Conservation (phyloP, 2,113 vertebrate genomes). For the Dicentrarchus labrax region DNA sequence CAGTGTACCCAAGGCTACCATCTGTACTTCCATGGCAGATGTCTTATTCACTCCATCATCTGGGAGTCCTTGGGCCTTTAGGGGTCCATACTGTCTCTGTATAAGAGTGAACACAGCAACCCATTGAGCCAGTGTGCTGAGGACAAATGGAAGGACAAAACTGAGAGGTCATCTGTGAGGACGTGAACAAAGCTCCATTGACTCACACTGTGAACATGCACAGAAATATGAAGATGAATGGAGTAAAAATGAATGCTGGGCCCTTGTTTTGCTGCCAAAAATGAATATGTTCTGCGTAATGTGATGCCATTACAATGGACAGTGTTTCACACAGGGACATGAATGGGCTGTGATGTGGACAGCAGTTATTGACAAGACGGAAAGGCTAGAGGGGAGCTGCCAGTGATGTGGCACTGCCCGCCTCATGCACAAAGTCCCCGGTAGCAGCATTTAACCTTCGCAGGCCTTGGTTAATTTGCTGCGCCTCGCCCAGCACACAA, state of each 20-base stretch:
- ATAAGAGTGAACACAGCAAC: slow-evolving; percentile 65
- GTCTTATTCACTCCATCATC: slow-evolving; percentile 74
- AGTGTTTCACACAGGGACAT: slow-evolving; percentile 29
- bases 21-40: slow-evolving; percentile 72
- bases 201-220: slow-evolving; percentile 13
- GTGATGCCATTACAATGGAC: slow-evolving; percentile 29
- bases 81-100: slow-evolving; percentile 51
- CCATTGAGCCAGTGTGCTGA: slow-evolving; percentile 63
- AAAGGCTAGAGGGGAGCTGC: slow-evolving; percentile 29
- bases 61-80: slow-evolving; percentile 62
- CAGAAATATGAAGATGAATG: slow-evolving; percentile 37
- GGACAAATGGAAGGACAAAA: slow-evolving; percentile 66
- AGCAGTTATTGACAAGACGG: slow-evolving; percentile 36
- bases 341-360: slow-evolving; percentile 56
- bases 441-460: slow-evolving; percentile 72
- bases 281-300: slow-evolving; percentile 35
- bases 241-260: slow-evolving; percentile 33
- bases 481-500: slow-evolving; percentile 40
- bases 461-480: slow-evolving; percentile 63
- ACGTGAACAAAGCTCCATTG: slow-evolving; percentile 69
- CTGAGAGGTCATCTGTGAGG: slow-evolving; percentile 62
- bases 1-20: slow-evolving; percentile 68
- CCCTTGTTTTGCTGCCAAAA: slow-evolving; percentile 24
- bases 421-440: slow-evolving; percentile 47
- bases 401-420: slow-evolving; percentile 36